Evolutionary conservation across 2,888 invertebrate genomes (phyloP), one percentile per base, ranked within the genome.

Genomic region (Pantelozetes paolii): DNA sequence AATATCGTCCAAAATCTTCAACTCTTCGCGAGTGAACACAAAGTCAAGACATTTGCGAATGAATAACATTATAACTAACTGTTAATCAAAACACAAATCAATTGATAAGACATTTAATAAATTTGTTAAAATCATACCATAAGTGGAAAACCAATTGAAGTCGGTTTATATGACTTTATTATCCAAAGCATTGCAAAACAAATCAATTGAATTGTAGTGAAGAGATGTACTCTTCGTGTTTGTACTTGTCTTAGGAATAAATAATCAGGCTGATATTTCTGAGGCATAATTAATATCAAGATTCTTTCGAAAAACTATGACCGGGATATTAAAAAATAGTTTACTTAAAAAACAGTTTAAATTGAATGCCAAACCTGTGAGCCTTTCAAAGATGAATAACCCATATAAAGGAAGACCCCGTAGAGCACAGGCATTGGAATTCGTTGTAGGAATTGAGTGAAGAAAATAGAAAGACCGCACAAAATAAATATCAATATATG

Each of bases 351-450:
- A n/a, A n/a, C n/a, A n/a, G n/a, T 32, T 30, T 13, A 45, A 11
- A 30, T 32, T 6, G 13, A 40, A 3, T 11, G 13, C 50, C 71
- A 57, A 78, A 84, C 83, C 81, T 84, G 84, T 77, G 96, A 86
- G 76, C 96, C 97, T 81, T 93, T 92, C 40, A 98, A 84, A 1
- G 97, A 96, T 28, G 95, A 92, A 30, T 91, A 92, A 45, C 98
- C 98, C 98, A 98, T 98, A 82, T 95, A 98, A 18, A 98, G 86
- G 84, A 98, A 98, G 42, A 98, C 97, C 54, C 98, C 98, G 83
- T 94, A 98, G 67, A 97, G 84, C 2, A 97, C 96, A 1, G 97
- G 94, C 97, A 98, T 97, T 26, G 97, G 97, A 81, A 98, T 97
- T 82, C 89, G 88, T 79, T 89, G 78, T 8, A 78, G 77, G 81